Evolutionary conservation across 1,140 invertebrate species (phyloP).

Genomic region (Drusus annulatus): DNA sequence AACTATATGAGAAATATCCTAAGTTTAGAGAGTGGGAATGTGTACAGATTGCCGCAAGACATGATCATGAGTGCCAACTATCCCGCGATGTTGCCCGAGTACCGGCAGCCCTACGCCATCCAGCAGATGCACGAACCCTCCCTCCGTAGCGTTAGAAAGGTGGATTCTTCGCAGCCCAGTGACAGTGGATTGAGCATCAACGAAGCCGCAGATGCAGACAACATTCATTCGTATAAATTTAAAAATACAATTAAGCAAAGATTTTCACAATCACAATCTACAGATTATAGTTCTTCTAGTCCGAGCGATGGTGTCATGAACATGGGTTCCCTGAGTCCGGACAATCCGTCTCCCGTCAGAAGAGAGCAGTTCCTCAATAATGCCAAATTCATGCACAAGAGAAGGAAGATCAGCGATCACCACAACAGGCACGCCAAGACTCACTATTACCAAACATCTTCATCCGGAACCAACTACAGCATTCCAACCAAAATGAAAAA

Average conservation of each 20-base stretch:
- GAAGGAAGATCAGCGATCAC: conserved; percentile 46
- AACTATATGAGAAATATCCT: background rate
- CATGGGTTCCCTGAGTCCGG: conserved; percentile 30
- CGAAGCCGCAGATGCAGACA: conserved; percentile 66
- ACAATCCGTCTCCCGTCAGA: conserved; percentile 58
- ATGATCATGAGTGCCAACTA: conserved; percentile 2
- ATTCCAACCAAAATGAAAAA: conserved; percentile 38
- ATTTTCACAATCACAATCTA: conserved; percentile 71
- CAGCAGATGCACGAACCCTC: conserved; percentile 3
- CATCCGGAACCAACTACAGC: conserved; percentile 42
- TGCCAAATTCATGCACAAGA: conserved; percentile 52
- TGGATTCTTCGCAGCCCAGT: conserved; percentile 25
- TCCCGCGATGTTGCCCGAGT: conserved; percentile 7
- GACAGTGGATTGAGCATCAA: conserved; percentile 59
- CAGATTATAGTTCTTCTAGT: conserved; percentile 59
- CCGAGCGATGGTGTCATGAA: conserved; percentile 58
- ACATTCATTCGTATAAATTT: conserved; percentile 86
- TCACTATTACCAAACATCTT: conserved; percentile 41
- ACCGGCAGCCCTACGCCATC: conserved; percentile 13
- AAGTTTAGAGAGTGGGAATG: background rate
- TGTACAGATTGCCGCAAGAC: conserved; percentile 31
- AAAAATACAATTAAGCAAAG: conserved; percentile 95
- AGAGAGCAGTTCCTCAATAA: conserved; percentile 61
- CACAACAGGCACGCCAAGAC: conserved; percentile 36
- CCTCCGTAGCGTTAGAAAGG: conserved; percentile 48